Base-by-base conservation (phyloP, 2,888 invertebrate species). In the Diaphora mendica region DNA sequence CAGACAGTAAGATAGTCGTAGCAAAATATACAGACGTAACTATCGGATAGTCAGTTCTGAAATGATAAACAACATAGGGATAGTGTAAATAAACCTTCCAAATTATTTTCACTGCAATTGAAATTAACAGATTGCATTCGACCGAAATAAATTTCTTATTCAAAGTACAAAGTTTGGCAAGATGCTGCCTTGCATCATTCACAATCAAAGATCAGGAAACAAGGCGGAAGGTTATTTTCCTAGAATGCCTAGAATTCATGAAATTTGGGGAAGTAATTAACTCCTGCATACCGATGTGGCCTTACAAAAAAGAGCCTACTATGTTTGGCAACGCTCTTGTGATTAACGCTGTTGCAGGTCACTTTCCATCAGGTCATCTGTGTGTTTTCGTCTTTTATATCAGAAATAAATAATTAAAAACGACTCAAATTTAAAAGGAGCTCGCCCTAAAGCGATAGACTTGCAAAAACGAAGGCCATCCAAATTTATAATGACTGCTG, bases 1-100 rank as follows among this genome's bases (percentile, higher is more conserved):
- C 92, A 0, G 95, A 93, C 2, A 95, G 87, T 35, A 96, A 79
- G 11, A 92, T 83, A 0, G 95, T 92, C 8, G 95, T 92, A 1
- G 96, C 94, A 78, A 94, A 96, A 85, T 96, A 96, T 62, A 95
- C 84, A 3, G 96, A 91, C 2, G 95, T 91, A 26, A 95, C 76
- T 11, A 93, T 79, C 2, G 93, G 92, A 79, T 92, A 91, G 77
- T 90, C 84, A 0, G 91, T 91, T 77, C 95, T 95, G 85, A 48
- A 90, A 85, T 68, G 59, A 75, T 17, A 77, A 71, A 66, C 67
- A 30, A 26, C 30, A 62, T 5, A 9, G 9, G 13, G 13, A 13
- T 26, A 59, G 3, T 26, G 4, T 4, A 59, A 26, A 15, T 4
- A 26, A 62, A 7, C 5, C 4, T 15, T 30, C 5, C 26, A 62